A percentile compares a stretch with the other conserved stretches of the same genome.
phyloP scores from a whole-genome alignment of 2,888 invertebrate genomes.

The Sinodicranocentrus sp. region DNA sequence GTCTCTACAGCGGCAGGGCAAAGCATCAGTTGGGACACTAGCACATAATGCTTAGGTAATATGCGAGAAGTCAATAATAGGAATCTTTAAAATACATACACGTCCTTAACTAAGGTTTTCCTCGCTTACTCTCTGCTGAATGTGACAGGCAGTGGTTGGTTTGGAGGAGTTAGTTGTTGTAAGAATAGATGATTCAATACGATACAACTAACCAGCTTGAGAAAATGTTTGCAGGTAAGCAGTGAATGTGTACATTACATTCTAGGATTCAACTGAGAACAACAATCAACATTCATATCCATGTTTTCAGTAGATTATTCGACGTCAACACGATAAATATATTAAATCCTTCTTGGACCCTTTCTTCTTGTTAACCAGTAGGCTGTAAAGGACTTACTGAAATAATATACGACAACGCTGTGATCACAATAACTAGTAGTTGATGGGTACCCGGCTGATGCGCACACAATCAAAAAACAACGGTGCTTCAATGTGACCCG shows the following conservation, averaged over 20 bases:
- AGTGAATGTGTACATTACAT: slow-evolving; percentile 1
- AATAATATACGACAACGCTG: slow-evolving; percentile 33
- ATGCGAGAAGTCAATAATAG: neutral
- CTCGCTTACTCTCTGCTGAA: no score
- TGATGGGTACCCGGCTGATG: slow-evolving; percentile 56
- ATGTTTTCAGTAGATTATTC: slow-evolving; percentile 43
- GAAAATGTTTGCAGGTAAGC: neutral
- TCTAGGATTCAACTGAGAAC: slow-evolving; percentile 44
- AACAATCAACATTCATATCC: slow-evolving; percentile 32
- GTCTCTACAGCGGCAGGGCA: neutral
- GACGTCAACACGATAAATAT: slow-evolving; percentile 27
- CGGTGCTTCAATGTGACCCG: slow-evolving; percentile 49
- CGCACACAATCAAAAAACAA: slow-evolving; percentile 43
- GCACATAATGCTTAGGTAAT: neutral
- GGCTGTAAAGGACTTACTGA: neutral
- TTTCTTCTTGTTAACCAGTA: slow-evolving; percentile 15
- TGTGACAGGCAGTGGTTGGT: slow-evolving; percentile 20
- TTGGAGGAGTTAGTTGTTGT: neutral
- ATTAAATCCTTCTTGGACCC: slow-evolving; percentile 24
- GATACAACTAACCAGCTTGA: neutral
- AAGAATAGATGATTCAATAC: neutral
- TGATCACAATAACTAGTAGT: slow-evolving; percentile 52
- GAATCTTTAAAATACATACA: no score
- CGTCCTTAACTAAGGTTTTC: no score
- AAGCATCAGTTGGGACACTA: slow-evolving; percentile 12